Percentiles rank a stretch among this genome's conserved stretches.
Conservation (phyloP, 1,140 invertebrate species). For the Rhagoletis pomonella region DNA sequence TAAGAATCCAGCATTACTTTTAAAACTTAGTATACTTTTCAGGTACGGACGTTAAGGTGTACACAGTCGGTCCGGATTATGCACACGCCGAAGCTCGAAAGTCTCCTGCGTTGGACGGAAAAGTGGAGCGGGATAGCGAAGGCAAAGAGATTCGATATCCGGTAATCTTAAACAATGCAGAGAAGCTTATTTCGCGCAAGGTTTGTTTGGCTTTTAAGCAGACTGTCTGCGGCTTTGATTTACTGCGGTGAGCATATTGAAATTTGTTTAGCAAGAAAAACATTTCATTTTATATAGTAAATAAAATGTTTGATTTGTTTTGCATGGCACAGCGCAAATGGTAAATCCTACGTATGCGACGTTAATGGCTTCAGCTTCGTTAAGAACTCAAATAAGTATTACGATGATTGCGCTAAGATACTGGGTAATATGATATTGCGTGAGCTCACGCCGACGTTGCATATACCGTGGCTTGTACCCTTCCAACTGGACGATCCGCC, state of each 20-base stretch:
- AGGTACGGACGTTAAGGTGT: constrained; percentile 80
- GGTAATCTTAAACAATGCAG: constrained; percentile 96
- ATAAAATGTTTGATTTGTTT: constrained; percentile 12
- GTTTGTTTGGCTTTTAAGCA: constrained; percentile 99
- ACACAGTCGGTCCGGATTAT: constrained; percentile 93
- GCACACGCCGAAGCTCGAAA: constrained; percentile 99
- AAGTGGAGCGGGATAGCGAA: constrained; percentile 98
- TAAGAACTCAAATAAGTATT: constrained; percentile 99
- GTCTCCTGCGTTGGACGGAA: constrained; percentile 97
- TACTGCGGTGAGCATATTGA: constrained; percentile 82
- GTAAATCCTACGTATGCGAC: constrained; percentile 99
- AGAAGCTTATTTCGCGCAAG: constrained; percentile 99
- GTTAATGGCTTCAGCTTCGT: constrained; percentile 99
- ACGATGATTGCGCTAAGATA: constrained; percentile 99
- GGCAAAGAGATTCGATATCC: constrained; percentile 99
- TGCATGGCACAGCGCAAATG: constrained; percentile 88
- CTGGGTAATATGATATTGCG: constrained; percentile 93
- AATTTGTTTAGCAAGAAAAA: not conserved
- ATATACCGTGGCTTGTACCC: constrained; percentile 97
- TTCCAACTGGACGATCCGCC: constrained; percentile 98
- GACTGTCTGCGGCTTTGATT: constrained; percentile 99
- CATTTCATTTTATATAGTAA: not conserved
- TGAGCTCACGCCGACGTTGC: constrained; percentile 93
- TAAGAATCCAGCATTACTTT: constrained; percentile 73
- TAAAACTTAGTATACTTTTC: constrained; percentile 74